phyloP scores from a whole-genome alignment of 2,888 invertebrate species.

The Thysanoteuthis rhombus region DNA sequence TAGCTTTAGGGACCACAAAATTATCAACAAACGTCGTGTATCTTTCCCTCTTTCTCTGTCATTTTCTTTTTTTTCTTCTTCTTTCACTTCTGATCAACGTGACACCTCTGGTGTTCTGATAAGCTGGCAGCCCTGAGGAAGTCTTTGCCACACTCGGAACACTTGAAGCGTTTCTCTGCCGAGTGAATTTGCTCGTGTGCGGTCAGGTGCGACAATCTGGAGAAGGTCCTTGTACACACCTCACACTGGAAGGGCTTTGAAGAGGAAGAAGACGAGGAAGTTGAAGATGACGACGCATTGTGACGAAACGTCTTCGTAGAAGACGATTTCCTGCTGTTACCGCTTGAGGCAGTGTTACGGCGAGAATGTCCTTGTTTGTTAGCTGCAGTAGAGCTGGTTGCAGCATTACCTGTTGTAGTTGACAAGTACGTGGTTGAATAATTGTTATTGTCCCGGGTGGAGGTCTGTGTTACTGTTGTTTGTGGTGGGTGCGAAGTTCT shows the following conservation, averaged over 20 bases:
- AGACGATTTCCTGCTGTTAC: background rate
- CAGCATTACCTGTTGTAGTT: background rate
- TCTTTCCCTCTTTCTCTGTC: no score
- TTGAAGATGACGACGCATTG: background rate
- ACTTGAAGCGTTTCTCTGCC: background rate
- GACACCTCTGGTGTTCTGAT: background rate
- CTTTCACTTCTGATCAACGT: no score
- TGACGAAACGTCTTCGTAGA: background rate
- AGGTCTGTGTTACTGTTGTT: background rate
- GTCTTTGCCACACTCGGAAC: constrained; percentile 12
- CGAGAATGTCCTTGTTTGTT: background rate
- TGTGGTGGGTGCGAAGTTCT: background rate
- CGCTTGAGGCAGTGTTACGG: no score
- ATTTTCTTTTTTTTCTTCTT: no score
- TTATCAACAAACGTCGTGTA: no score
- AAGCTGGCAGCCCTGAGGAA: background rate
- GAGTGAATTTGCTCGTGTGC: constrained; percentile 15
- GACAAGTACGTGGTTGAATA: background rate
- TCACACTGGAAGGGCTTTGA: background rate
- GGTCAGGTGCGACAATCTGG: background rate
- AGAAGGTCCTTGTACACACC: background rate
- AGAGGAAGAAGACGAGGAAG: background rate
- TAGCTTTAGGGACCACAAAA: no score
- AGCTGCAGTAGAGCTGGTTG: background rate
- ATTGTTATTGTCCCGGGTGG: background rate